phyloP scores from a whole-genome alignment of 2,888 invertebrate species.

The Muschampia plurimacula region DNA sequence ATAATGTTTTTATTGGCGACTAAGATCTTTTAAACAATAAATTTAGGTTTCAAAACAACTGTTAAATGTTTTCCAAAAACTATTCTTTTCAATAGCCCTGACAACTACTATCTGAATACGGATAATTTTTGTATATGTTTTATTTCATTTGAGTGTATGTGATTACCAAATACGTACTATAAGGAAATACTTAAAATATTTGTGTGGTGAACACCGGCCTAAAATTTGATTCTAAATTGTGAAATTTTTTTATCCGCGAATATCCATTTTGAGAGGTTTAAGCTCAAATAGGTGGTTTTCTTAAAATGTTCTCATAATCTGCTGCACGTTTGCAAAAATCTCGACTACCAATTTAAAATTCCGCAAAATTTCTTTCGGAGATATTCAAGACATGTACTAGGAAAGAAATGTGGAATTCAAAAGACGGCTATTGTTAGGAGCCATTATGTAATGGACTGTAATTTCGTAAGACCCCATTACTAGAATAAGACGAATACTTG shows the following conservation, averaged over 20 bases:
- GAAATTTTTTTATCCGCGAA: background rate
- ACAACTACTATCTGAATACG: no score
- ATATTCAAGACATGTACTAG: constrained; percentile 48
- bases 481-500: constrained; percentile 49
- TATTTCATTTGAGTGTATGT: no score
- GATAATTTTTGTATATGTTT: no score
- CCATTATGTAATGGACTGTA: constrained; percentile 34
- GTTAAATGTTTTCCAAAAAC: background rate
- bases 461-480: constrained; percentile 45
- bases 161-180: no score
- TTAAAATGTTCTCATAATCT: background rate
- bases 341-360: constrained; percentile 18
- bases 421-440: constrained; percentile 36
- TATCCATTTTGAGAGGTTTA: background rate
- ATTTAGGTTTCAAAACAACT: background rate
- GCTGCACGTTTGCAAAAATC: constrained; percentile 1
- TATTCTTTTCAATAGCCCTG: background rate
- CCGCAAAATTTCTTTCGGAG: constrained; percentile 17
- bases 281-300: background rate
- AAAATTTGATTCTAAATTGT: background rate
- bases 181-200: no score
- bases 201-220: no score
- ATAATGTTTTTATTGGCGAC: background rate
- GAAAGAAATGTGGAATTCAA: constrained; percentile 40
- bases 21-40: background rate